Base-by-base conservation (phyloP, 2,888 invertebrate species). In the Agrochola macilenta region DNA sequence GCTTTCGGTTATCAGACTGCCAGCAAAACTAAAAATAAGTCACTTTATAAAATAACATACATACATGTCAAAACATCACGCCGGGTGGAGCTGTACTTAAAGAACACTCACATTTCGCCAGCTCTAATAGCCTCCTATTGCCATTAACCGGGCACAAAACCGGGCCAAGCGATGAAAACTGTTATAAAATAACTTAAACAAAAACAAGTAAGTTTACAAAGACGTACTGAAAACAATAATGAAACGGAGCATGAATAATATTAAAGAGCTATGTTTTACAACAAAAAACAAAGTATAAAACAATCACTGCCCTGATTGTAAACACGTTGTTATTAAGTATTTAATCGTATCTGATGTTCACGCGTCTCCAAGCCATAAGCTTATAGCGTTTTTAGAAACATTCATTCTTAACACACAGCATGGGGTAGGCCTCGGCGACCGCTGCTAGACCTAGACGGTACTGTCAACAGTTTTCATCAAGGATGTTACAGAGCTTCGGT, bases 341-440 rank as follows among this genome's bases (percentile, higher is more conserved):
- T 81, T 81, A 81, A 85, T 87, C 74, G 74, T 72, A 70, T 74
- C 71, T 68, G 77, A 65, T 70, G 60, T 74, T 79, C 39, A 69
- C 73, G 30, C 7, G 57, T 26, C 0, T 35, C 1, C 5, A 39
- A 61, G 35, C 0, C 5, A 75, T 43, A 35, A 43, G 5, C 26
- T 64, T 60, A 60, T 0, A 69, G 66, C 69, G 75, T 52, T 81
- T 70, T 81, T 1, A 7, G 11, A 23, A 17, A 35, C 17, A 23
- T 5, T 39, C 0, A 39, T 61, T 26, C 26, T 20, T 20, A 20
- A 9, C 7, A 66, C 4, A 5, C 7, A 23, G 5, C 8, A 30
- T 14, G 8, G 66, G 4, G 20, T 1, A 12, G 20, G 11, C 11
- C n/a, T 26, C 26, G 20, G 9, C 11, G 26, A 9, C 7, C 20